phyloP scores from a whole-genome alignment of 2,113 vertebrate species.

The Nerophis ophidion region DNA sequence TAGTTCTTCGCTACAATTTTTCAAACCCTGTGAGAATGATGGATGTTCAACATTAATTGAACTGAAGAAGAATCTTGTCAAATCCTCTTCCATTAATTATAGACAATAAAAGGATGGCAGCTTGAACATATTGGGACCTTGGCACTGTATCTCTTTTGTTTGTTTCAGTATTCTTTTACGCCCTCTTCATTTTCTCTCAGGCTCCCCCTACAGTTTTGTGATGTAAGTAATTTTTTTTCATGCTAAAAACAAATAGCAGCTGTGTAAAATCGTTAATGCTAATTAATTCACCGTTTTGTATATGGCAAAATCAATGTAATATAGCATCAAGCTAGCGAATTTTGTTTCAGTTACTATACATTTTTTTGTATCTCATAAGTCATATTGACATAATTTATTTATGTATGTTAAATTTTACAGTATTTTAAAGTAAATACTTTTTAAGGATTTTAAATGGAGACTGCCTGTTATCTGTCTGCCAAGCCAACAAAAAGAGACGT shows the following conservation, averaged over 20 bases:
- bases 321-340: too few relatives aligned
- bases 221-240: background rate
- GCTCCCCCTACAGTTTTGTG: background rate
- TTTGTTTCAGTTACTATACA: too few relatives aligned
- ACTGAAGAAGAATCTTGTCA: constrained; percentile 40
- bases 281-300: too few relatives aligned
- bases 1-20: constrained; percentile 15
- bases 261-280: background rate
- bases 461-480: too few relatives aligned
- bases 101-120: constrained; percentile 22
- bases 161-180: constrained; percentile 11
- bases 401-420: too few relatives aligned
- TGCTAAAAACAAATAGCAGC: background rate
- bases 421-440: too few relatives aligned
- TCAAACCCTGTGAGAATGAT: constrained; percentile 24
- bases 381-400: too few relatives aligned
- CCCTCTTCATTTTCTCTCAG: background rate
- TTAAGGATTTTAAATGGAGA: too few relatives aligned
- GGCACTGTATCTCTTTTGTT: background rate
- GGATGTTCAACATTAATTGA: constrained; percentile 27
- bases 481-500: too few relatives aligned
- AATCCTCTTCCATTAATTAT: constrained; percentile 45
- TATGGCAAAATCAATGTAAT: too few relatives aligned
- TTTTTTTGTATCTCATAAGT: too few relatives aligned
- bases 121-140: constrained; percentile 27